Conservation (phyloP, 1,140 invertebrate genomes). For the Dryas iulia region DNA sequence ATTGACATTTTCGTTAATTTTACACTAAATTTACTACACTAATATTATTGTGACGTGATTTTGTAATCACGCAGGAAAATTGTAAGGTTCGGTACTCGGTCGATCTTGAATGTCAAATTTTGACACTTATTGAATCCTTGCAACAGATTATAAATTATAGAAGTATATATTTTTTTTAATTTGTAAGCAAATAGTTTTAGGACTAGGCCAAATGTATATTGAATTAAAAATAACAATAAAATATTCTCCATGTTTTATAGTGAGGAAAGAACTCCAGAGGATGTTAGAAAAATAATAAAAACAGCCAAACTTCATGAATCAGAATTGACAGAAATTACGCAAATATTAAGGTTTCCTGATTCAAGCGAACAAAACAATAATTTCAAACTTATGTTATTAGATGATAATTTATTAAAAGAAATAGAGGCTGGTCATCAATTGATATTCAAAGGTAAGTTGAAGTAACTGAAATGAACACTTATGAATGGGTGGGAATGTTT, state of each 20-base stretch:
- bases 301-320: constrained; percentile 85
- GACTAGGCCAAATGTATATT: too few relatives aligned
- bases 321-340: constrained; percentile 83
- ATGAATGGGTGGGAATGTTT: too few relatives aligned
- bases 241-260: constrained; percentile 39
- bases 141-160: not conserved
- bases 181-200: too few relatives aligned
- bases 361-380: constrained; percentile 73
- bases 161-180: not conserved
- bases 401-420: constrained; percentile 82
- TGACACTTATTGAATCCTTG: not conserved
- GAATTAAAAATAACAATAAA: not conserved
- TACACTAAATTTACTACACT: constrained; percentile 59
- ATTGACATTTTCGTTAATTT: constrained; percentile 63
- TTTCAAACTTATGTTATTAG: constrained; percentile 85
- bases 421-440: constrained; percentile 82
- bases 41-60: constrained; percentile 49
- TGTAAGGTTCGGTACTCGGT: constrained; percentile 36
- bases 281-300: constrained; percentile 83
- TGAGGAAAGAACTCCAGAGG: constrained; percentile 77
- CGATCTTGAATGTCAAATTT: constrained; percentile 17
- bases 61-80: constrained; percentile 52
- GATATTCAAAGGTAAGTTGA: constrained; percentile 79
- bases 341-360: constrained; percentile 83
- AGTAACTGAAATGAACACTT: constrained; percentile 4